Percentiles rank a stretch among this genome's conserved stretches.
Conservation (phyloP, 2,888 invertebrate genomes). For the Aphodius granarius region DNA sequence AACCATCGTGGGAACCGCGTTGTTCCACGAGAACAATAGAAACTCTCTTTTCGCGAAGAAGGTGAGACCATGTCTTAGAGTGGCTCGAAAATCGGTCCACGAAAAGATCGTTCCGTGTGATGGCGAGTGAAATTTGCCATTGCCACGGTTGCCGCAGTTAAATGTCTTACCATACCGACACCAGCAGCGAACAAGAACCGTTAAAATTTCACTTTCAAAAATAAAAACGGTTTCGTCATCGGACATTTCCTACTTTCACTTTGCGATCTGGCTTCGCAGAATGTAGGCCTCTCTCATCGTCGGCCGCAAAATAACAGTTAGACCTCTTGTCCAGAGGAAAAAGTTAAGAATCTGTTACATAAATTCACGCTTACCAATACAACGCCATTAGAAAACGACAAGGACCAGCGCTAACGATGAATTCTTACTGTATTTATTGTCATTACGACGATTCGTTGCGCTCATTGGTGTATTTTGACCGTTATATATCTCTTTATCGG, state of each 20-base stretch:
- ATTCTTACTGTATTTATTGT: neutral
- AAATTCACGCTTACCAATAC: constrained; percentile 6
- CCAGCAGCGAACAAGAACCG: constrained; percentile 1
- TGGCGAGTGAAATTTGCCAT: neutral
- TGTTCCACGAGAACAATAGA: neutral
- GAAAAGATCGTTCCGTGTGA: neutral
- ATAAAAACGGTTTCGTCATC: constrained; percentile 36
- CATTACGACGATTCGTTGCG: neutral
- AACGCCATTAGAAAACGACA: neutral
- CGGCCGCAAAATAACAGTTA: constrained; percentile 20
- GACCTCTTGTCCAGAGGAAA: constrained; percentile 15
- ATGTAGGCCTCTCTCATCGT: constrained; percentile 15
- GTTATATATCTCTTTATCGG: neutral
- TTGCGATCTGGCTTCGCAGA: constrained; percentile 10
- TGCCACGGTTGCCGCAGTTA: neutral
- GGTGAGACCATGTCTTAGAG: neutral
- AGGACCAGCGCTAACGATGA: neutral
- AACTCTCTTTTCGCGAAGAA: neutral
- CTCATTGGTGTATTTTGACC: neutral
- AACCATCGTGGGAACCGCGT: neutral
- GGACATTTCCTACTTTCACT: constrained; percentile 26
- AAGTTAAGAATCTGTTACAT: constrained; percentile 16
- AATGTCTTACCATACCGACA: neutral
- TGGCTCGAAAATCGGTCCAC: neutral
- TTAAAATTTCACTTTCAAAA: constrained; percentile 37